phyloP scores from a whole-genome alignment of 1,140 invertebrate genomes.

The Agraylea sexmaculata region DNA sequence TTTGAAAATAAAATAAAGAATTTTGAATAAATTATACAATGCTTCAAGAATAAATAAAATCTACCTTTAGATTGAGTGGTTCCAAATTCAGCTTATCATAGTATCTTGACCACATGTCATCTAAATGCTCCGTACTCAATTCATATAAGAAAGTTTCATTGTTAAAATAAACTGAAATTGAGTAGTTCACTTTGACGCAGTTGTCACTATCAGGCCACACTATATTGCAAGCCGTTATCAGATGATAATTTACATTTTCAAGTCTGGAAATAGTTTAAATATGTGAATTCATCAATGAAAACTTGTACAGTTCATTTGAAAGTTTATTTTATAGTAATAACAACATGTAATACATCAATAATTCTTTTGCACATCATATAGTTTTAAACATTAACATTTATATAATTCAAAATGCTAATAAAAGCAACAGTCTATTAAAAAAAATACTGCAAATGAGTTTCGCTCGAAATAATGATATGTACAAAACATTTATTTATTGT shows the following conservation, averaged over 20 bases:
- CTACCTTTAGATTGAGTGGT: constrained; percentile 4
- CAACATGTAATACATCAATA: no score
- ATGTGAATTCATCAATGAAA: no score
- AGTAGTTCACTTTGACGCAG: constrained; percentile 13
- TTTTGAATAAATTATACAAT: neutral
- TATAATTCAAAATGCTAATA: no score
- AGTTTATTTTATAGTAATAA: no score
- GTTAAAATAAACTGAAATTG: constrained; percentile 11
- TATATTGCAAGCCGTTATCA: constrained; percentile 6
- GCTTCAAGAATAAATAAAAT: neutral
- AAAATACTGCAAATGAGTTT: no score
- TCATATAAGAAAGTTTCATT: constrained; percentile 15
- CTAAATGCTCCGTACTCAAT: constrained; percentile 8
- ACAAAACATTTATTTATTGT: no score
- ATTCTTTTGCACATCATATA: no score
- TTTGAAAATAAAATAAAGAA: constrained; percentile 9
- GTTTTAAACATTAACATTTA: no score
- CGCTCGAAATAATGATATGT: no score
- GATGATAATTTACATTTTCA: constrained; percentile 16
- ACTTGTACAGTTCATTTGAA: no score
- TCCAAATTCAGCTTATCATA: constrained; percentile 2
- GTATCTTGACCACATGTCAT: constrained; percentile 16
- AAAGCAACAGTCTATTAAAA: no score
- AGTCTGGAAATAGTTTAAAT: constrained; percentile 11
- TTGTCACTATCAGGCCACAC: constrained; percentile 11